Conservation (phyloP, 2,888 invertebrate species). For the Cosmorhoe ocellata region DNA sequence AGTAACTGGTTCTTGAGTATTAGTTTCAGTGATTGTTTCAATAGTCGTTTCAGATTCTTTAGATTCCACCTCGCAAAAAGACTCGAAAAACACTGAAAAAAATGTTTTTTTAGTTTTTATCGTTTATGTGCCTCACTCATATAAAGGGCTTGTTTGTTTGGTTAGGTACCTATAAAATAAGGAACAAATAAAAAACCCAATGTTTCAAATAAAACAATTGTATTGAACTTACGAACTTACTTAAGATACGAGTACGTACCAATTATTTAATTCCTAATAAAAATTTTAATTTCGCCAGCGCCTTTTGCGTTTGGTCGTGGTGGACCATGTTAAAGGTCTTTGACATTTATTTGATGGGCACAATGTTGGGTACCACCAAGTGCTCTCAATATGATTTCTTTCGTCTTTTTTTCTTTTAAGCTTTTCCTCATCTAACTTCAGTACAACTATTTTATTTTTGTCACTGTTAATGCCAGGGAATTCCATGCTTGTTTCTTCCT, state of each 20-base stretch:
- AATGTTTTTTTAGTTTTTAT: neutral
- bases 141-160: too few relatives aligned
- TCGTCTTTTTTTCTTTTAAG: neutral
- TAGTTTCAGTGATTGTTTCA: constrained; percentile 2
- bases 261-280: constrained; percentile 3
- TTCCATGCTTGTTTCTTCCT: neutral
- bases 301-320: constrained; percentile 9
- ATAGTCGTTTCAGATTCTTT: constrained; percentile 5
- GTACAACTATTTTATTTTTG: neutral
- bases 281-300: constrained; percentile 14
- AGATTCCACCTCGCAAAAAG: constrained; percentile 4
- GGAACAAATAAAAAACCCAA: too few relatives aligned
- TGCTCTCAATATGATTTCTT: neutral
- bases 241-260: too few relatives aligned
- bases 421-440: neutral
- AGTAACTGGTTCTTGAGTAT: neutral
- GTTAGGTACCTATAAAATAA: too few relatives aligned
- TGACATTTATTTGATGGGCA: constrained; percentile 17
- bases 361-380: constrained; percentile 11
- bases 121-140: too few relatives aligned
- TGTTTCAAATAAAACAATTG: too few relatives aligned
- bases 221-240: too few relatives aligned
- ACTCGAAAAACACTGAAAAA: constrained; percentile 21
- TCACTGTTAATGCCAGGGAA: too few relatives aligned
- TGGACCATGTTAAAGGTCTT: constrained; percentile 15